Evolutionary conservation across 2,797 vertebrate genomes (phyloP).

Genomic region (Syncerus caffer): DNA sequence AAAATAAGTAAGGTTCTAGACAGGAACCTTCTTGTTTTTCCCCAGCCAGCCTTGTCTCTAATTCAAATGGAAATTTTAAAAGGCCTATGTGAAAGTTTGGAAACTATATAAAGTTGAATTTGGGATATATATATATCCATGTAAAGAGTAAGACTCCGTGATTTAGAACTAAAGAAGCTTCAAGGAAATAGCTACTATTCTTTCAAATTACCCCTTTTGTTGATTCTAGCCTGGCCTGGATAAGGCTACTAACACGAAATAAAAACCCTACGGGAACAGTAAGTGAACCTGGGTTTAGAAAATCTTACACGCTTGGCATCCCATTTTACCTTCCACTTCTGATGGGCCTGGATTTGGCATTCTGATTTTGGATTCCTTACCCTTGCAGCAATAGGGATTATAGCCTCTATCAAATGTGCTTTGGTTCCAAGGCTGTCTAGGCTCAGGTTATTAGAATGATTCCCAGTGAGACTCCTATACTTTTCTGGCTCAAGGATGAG

Average conservation of each 20-base stretch:
- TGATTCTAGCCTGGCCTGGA: not conserved
- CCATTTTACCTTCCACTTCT: not conserved
- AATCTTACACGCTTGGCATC: not conserved
- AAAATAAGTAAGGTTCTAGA: slow-evolving; percentile 24
- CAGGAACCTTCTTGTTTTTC: not conserved
- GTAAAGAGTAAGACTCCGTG: not conserved
- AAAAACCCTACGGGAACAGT: not conserved
- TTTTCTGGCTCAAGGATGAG: not conserved
- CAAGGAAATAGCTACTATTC: not conserved
- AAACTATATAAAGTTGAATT: not conserved
- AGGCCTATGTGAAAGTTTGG: not conserved
- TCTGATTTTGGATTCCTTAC: not conserved
- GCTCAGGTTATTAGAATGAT: not conserved
- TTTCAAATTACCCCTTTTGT: not conserved
- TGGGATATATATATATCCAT: not conserved
- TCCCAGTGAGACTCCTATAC: not conserved
- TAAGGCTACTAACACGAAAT: not conserved
- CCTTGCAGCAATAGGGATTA: not conserved
- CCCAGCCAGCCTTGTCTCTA: not conserved
- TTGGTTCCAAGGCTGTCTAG: not conserved
- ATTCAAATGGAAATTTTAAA: not conserved
- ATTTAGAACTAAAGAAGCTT: not conserved
- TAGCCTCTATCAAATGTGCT: not conserved
- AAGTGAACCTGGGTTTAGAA: not conserved
- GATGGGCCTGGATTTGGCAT: not conserved